Percentiles rank a stretch among this genome's conserved stretches.
Conservation (phyloP, 2,113 vertebrate species). For the Macrotis lagotis region DNA sequence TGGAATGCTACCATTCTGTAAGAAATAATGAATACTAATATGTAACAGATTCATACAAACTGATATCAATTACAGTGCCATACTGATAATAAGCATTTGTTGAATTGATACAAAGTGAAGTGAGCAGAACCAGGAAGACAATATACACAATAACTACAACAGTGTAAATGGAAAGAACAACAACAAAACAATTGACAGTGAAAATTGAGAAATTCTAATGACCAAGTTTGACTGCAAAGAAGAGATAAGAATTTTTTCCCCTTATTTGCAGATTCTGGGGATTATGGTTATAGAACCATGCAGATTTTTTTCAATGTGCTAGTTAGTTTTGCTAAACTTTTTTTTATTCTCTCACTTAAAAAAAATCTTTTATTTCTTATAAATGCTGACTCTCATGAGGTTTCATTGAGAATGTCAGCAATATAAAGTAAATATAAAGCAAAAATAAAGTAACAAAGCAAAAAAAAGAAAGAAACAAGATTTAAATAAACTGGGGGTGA, state of each 20-base stretch:
- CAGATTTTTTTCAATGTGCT: neutral
- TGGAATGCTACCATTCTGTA: neutral
- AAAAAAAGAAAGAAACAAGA: neutral
- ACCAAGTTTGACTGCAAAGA: neutral
- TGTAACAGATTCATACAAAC: neutral
- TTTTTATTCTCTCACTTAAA: neutral
- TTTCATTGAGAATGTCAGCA: neutral
- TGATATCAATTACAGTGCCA: neutral
- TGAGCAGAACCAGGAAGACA: neutral
- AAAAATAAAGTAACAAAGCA: neutral
- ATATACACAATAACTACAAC: neutral
- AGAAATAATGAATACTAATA: neutral
- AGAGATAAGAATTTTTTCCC: neutral
- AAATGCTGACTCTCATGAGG: neutral
- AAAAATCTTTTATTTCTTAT: neutral
- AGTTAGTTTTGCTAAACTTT: neutral
- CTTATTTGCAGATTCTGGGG: neutral
- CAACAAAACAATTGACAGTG: neutral
- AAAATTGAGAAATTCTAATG: neutral
- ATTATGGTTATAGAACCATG: neutral
- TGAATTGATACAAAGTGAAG: neutral
- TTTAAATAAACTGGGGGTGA: neutral
- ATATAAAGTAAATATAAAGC: neutral
- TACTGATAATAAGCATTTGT: neutral
- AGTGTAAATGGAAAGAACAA: neutral